Evolutionary conservation across 2,113 vertebrate genomes (phyloP).

Genomic region (Haemorhous mexicanus): DNA sequence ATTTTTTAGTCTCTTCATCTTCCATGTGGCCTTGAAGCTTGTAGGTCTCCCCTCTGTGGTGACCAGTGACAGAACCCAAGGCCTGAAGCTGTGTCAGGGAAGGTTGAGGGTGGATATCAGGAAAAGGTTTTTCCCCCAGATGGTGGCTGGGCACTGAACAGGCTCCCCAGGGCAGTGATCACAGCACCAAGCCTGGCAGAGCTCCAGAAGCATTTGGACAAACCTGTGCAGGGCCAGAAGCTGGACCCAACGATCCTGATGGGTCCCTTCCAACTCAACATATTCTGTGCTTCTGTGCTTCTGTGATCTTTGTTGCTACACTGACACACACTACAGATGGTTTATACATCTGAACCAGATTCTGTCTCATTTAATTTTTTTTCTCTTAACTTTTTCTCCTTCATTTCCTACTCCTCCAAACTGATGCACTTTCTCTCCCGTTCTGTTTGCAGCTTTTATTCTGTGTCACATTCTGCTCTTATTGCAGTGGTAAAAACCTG

Average conservation of each 20-base stretch:
- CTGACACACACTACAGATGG: neutral
- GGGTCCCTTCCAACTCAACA: neutral
- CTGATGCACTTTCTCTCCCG: neutral
- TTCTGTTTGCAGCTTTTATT: slow-evolving; percentile 2
- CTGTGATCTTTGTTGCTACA: neutral
- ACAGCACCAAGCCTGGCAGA: neutral
- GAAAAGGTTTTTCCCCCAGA: neutral
- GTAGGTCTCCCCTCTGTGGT: neutral
- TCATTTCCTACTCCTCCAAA: slow-evolving; percentile 19
- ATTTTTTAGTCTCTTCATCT: neutral
- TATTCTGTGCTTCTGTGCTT: neutral
- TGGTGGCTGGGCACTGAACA: neutral
- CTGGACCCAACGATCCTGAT: neutral
- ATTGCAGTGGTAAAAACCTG: neutral
- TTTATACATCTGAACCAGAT: slow-evolving; percentile 18
- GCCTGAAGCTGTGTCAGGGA: neutral
- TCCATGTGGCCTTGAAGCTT: neutral
- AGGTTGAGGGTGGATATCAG: neutral
- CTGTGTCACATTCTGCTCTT: neutral
- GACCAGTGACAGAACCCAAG: neutral
- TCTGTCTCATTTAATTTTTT: neutral
- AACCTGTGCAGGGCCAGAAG: neutral
- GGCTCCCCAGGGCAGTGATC: neutral
- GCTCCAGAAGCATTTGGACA: neutral
- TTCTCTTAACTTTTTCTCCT: neutral